Base-by-base conservation (phyloP, 2,888 invertebrate species). In the Clepsis dumicolana region DNA sequence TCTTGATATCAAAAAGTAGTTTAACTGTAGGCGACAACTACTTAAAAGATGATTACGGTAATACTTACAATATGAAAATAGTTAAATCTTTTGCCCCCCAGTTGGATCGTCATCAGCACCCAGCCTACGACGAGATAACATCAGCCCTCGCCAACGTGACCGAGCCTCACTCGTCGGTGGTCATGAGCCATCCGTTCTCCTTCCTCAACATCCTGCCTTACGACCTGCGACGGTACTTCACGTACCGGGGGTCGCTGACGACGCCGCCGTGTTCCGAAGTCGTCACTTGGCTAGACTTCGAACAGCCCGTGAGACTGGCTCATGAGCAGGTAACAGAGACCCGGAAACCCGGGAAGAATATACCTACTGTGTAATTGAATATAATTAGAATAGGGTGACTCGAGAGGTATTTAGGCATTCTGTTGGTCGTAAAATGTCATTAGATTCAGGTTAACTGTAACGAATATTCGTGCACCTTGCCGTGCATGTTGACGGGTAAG, bases 221-320 rank as follows among this genome's bases (percentile, higher is more conserved):
- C 54, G 93, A 95, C 78, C 85, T 95, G 70, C 83, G 94, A 41
- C 88, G 95, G 44, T 98, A 97, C 89, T 98, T 96, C 92, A 97
- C 97, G 0, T 98, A 98, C 84, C 94, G 94, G 53, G 98, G 98
- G 0, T 98, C 98, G 0, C 85, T 98, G 73, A 98, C 98, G 3
- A 98, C 98, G 1, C 98, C 98, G 1, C 98, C 98, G 0, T 97
- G 97, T 76, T 95, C 95, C 24, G 98, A 98, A 91, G 96, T 97
- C 59, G 98, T 98, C 48, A 96, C 95, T 48, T 98, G 98, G 98
- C 95, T 98, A 68, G 97, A 98, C 77, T 97, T 97, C 79, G 95
- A 95, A 76, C 94, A 96, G 70, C 96, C 97, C 0, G 95, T 97
- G 5, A 86, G 92, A 71, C 88, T 97, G 65, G 95, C 96, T 0